Percentiles rank a stretch among this genome's conserved stretches.
Evolutionary conservation across 2,797 vertebrate species (phyloP).

Genomic region (Oreonectes daqikongensis): DNA sequence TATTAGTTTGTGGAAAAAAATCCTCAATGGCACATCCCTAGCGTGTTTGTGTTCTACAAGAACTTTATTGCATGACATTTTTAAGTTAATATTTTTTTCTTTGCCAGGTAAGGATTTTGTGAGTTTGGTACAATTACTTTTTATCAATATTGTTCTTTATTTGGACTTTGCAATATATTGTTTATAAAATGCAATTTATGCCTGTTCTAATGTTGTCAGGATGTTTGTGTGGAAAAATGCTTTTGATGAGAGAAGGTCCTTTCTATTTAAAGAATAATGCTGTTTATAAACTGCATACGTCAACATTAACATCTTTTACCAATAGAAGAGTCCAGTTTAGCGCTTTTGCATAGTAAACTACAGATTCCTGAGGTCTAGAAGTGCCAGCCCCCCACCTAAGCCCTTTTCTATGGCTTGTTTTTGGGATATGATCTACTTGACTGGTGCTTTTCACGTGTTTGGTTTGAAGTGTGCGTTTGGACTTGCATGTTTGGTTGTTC

Average conservation of each 20-base stretch:
- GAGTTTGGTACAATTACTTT: neutral
- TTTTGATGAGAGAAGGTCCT: neutral
- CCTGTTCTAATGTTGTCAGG: neutral
- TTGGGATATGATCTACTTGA: conserved; percentile 40
- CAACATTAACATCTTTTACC: neutral
- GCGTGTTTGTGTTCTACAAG: too few relatives aligned
- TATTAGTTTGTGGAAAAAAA: too few relatives aligned
- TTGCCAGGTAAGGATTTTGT: conserved; percentile 21
- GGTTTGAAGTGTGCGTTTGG: conserved; percentile 37
- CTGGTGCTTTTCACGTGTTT: conserved; percentile 11
- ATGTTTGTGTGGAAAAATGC: neutral
- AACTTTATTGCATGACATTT: neutral
- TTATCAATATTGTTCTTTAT: conserved; percentile 14
- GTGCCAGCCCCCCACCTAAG: neutral
- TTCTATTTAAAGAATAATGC: neutral
- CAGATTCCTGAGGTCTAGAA: neutral
- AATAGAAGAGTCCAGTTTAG: neutral
- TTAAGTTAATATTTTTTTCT: neutral
- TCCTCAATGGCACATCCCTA: too few relatives aligned
- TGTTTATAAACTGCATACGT: neutral
- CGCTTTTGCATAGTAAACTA: neutral
- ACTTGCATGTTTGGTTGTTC: conserved; percentile 36
- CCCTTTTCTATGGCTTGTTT: neutral
- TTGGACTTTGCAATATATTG: neutral
- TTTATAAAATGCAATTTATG: neutral